Evolutionary conservation across 2,113 vertebrate species (phyloP).

Genomic region (Struthidea cinerea): DNA sequence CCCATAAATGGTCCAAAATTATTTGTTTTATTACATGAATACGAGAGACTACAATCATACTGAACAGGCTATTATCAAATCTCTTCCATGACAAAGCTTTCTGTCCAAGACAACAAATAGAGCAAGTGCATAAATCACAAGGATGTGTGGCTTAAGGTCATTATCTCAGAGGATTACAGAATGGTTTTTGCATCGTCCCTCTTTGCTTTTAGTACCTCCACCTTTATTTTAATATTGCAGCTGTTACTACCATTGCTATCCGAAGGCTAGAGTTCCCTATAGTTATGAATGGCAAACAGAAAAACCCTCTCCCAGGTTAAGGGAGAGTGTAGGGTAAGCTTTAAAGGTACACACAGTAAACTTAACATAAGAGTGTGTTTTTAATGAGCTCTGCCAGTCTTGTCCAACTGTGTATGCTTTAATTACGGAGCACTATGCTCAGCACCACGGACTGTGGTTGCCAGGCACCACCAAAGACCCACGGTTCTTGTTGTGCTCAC

Average conservation of each 20-base stretch:
- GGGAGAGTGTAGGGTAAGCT: neutral
- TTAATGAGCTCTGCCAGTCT: neutral
- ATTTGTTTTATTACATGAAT: conserved; percentile 15
- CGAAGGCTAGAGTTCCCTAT: neutral
- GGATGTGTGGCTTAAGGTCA: neutral
- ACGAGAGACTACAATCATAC: conserved; percentile 34
- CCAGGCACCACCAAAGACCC: neutral
- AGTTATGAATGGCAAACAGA: conserved; percentile 38
- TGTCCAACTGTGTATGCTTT: neutral
- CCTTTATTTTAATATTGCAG: conserved; percentile 36
- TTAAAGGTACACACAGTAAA: conserved; percentile 25
- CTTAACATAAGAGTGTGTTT: neutral
- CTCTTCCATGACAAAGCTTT: conserved; percentile 47
- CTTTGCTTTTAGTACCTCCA: neutral
- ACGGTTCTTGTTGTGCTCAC: neutral
- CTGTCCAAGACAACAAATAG: conserved; percentile 55
- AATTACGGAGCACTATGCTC: neutral
- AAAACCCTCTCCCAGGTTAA: conserved; percentile 32
- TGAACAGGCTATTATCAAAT: conserved; percentile 62
- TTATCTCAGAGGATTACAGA: conserved; percentile 44
- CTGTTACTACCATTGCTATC: conserved; percentile 10
- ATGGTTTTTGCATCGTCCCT: neutral
- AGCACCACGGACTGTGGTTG: neutral
- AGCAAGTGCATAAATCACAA: conserved; percentile 59
- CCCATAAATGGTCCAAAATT: neutral